Evolutionary conservation across 2,797 vertebrate genomes (phyloP), one percentile per base, ranked within the genome.

Genomic region (Neomorphus geoffroyi): DNA sequence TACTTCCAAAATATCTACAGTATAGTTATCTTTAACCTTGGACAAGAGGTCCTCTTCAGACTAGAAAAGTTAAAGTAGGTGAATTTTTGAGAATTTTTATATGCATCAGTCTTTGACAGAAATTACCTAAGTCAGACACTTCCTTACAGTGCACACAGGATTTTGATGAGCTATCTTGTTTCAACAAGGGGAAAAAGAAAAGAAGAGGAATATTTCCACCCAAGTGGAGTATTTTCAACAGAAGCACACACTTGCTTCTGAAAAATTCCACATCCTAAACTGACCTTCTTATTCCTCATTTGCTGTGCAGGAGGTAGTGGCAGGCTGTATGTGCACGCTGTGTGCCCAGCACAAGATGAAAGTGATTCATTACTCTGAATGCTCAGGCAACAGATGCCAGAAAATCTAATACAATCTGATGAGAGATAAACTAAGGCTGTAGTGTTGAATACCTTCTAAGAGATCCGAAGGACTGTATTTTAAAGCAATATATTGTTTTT

Each of bases 251-350:
- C 18, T 17, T 39, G 5, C 18, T 72, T 45, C 43, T 67, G 66
- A 26, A 57, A 37, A 50, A 14, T 53, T n/a, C 7, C n/a, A 48
- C 19, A 37, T 45, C 23, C 70, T 65, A 12, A 35, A 23, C 4
- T 26, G 35, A 32, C n/a, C 53, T n/a, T 9, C 35, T 46, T 6
- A 8, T 3, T 53, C 53, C 56, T 62, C 27, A 7, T 15, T 56
- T 1, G 0, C 24, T 1, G 0, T 2, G 39, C 37, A 45, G 74
- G 51, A 54, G 22, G 61, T 7, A 50, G 62, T 4, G 1, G 48
- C 10, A n/a, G 56, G 61, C 50, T 12, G 24, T 13, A 16, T 6
- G 23, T 2, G 23, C 53, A 58, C 26, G 1, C 27, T 35, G 32
- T 17, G 69, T 48, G 58, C 78, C 53, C 65, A 41, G 60, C 41